Base-by-base conservation (phyloP, 1,140 invertebrate genomes). In the Philopotamus ludificatus region DNA sequence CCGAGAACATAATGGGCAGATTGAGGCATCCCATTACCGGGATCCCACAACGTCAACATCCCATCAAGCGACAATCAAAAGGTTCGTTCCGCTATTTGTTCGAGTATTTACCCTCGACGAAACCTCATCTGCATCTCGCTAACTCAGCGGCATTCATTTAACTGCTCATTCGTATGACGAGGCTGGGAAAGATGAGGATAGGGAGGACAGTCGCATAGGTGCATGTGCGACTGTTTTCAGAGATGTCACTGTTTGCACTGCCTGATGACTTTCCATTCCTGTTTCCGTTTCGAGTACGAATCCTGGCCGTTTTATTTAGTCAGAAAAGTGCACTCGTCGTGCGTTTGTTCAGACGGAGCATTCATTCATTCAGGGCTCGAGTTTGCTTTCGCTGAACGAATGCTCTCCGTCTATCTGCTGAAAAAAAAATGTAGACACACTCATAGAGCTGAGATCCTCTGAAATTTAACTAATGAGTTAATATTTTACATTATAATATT, bases 41-140 rank as follows among this genome's bases (percentile, higher is more conserved):
- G 55, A 58, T 39, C 28, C 54, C 22, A 12, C 23, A 45, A 15
- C 58, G 39, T 58, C 55, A 58, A 28, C 51, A 22, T 54, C 21
- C 21, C 51, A 15, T 25, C 23, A 2, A 21, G 22, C 22, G 3
- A 54, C 51, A 54, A 54, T 54, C 10, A 54, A 54, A 54, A 23
- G 44, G 44, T 20, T 16, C 12, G 4, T 34, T 12, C 28, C 28
- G 12, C 10, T 54, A 58, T 58, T 58, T 58, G 55, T 58, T 21
- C 18, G 26, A 26, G 42, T 60, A 26, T 58, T 42, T 58, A 58
- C 20, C 21, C 9, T n/a, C 28, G 55, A 15, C 21, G 55, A 58
- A 58, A 44, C 55, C 55, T 58, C 55, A 58, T 58, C 55, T 58
- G 55, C 55, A 58, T 58, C 55, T 58, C 55, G 55, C 39, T 58